Evolutionary conservation across 92 coral and sea anemone species (phyloP).

Genomic region (Bergia puertoricense): DNA sequence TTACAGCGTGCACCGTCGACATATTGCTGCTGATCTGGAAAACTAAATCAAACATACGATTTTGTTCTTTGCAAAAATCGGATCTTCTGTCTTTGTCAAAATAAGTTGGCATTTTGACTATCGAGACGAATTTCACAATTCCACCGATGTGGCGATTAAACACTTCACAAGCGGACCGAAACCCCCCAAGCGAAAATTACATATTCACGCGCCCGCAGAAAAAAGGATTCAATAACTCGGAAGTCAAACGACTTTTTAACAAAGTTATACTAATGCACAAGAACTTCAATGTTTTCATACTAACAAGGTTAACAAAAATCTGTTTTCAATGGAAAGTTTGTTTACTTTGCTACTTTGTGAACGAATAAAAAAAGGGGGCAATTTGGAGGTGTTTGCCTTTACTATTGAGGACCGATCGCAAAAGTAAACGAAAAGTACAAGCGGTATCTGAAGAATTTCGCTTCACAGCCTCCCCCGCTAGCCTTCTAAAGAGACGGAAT

Average conservation of each 20-base stretch:
- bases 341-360: constrained; percentile 32
- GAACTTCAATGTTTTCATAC: neutral
- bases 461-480: constrained; percentile 11
- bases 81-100: constrained; percentile 5
- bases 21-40: neutral
- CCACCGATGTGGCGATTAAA: neutral
- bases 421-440: constrained; percentile 33
- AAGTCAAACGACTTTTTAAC: constrained; percentile 13
- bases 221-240: neutral
- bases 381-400: constrained; percentile 24
- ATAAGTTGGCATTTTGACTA: constrained; percentile 14
- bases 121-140: neutral
- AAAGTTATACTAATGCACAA: neutral
- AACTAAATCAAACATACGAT: neutral
- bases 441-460: constrained; percentile 33
- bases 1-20: neutral
- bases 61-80: neutral
- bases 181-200: constrained; percentile 18
- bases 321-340: constrained; percentile 43
- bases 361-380: constrained; percentile 21
- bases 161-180: neutral
- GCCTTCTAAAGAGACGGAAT: constrained; percentile 7
- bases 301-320: constrained; percentile 41
- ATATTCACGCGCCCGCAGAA: constrained; percentile 6
- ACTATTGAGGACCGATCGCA: constrained; percentile 36